A percentile compares a stretch with the other conserved stretches of the same genome.
phyloP scores from a whole-genome alignment of 1,140 invertebrate genomes.

The Lepidurus couesii region DNA sequence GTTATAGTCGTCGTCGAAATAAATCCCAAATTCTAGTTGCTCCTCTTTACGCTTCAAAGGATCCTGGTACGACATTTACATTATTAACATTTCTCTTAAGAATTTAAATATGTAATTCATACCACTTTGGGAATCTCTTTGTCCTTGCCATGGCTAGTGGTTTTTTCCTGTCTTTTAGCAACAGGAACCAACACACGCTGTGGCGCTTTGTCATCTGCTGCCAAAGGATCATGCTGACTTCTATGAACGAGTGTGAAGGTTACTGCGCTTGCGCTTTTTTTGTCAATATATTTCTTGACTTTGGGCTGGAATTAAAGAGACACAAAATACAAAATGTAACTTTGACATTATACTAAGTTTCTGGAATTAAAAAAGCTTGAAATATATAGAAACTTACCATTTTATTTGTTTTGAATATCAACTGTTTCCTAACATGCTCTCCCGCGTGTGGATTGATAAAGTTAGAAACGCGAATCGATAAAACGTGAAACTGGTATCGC shows the following conservation, averaged over 20 bases:
- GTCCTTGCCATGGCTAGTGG: background rate
- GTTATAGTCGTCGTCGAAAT: slow-evolving; percentile 92
- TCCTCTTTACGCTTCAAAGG: slow-evolving; percentile 62
- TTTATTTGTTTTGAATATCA: no score
- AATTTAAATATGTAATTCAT: background rate
- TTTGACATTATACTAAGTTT: no score
- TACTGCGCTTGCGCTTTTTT: slow-evolving; percentile 79
- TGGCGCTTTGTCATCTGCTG: slow-evolving; percentile 79
- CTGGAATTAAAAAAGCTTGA: no score
- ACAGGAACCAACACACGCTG: slow-evolving; percentile 70
- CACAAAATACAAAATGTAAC: background rate
- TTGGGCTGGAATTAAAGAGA: slow-evolving; percentile 36
- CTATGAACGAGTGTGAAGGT: slow-evolving; percentile 87
- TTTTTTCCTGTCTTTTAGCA: slow-evolving; percentile 41
- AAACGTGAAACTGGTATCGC: no score
- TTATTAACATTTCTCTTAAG: background rate
- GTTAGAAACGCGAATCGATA: no score
- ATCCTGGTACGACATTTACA: slow-evolving; percentile 39
- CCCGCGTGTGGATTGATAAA: no score
- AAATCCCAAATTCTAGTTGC: slow-evolving; percentile 85
- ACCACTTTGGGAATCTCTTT: slow-evolving; percentile 5
- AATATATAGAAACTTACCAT: no score
- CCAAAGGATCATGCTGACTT: slow-evolving; percentile 85
- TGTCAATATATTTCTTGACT: slow-evolving; percentile 85
- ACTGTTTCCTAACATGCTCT: no score